Conservation (phyloP, 2,797 vertebrate genomes). For the Acanthurus lineatus region DNA sequence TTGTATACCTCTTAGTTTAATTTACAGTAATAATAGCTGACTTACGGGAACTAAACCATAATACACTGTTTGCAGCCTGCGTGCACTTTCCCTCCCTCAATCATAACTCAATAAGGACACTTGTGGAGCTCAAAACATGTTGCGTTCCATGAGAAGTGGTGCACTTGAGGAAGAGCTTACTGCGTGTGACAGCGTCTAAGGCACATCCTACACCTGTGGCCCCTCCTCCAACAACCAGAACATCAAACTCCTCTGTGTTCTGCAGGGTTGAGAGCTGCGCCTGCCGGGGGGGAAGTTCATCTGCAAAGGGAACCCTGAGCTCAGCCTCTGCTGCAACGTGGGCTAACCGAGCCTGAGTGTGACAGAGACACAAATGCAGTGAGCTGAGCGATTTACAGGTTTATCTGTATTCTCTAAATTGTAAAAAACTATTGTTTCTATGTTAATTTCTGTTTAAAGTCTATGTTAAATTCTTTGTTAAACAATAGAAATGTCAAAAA, state of each 20-base stretch:
- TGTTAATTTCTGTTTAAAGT: not conserved
- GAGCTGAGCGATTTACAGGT: not conserved
- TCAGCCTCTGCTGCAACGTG: slow-evolving; percentile 87
- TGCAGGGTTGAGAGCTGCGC: slow-evolving; percentile 86
- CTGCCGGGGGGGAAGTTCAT: slow-evolving; percentile 88
- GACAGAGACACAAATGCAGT: slow-evolving; percentile 1
- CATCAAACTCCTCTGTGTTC: slow-evolving; percentile 89
- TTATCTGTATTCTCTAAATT: accelerated
- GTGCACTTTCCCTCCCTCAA: not conserved
- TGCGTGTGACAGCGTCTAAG: slow-evolving; percentile 94
- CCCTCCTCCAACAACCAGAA: slow-evolving; percentile 94
- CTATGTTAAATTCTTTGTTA: slow-evolving; percentile 15
- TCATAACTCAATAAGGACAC: not conserved
- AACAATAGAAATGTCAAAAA: no score
- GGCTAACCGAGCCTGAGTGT: slow-evolving; percentile 83
- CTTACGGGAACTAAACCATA: not conserved
- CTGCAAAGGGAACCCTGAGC: slow-evolving; percentile 71
- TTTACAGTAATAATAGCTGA: slow-evolving; percentile 4
- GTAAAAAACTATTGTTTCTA: not conserved
- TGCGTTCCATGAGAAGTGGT: not conserved
- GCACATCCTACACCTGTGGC: slow-evolving; percentile 97
- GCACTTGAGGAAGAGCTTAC: slow-evolving; percentile 74
- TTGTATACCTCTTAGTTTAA: not conserved
- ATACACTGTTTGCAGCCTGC: not conserved
- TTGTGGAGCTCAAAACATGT: not conserved